Base-by-base conservation (phyloP, 1,140 invertebrate genomes). In the Drosophila guanche region DNA sequence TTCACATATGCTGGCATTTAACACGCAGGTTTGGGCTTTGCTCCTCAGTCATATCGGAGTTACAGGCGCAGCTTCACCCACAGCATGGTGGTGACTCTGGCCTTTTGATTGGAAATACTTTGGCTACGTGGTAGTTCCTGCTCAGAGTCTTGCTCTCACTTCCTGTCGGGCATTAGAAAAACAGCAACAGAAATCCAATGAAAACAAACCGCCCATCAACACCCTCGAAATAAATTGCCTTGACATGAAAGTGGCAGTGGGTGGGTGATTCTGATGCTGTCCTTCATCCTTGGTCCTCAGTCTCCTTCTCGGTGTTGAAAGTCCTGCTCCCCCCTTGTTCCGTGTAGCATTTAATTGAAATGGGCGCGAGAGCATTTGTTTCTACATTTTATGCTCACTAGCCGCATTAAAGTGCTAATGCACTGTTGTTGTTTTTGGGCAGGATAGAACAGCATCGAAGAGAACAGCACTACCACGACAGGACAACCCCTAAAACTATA, bases 151-250 rank as follows among this genome's bases (percentile, higher is more conserved):
- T 2, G 27, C 8, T 20, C 16, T 20, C 8, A 10, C 29, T 33
- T 10, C 3, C 29, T 33, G 20, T 25, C 29, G 16, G 59, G 80
- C 67, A 79, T 84, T 86, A 86, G 78, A 86, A 88, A 78, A 86
- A 89, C 83, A 85, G 72, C 81, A 76, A 89, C 85, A 85, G 66
- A 85, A 90, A 89, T 86, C 81, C 78, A 90, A 90, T 89, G 81
- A 90, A 90, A 90, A 90, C 89, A 90, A 90, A 90, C 83, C 88
- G 72, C 89, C 89, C 83, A 90, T 90, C 85, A 83, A 90, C 86
- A 90, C 88, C 81, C 86, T 79, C 66, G 61, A 79, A 75, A 90
- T 66, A 86, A 86, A 86, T 81, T 81, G 77, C 81, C 57, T 77
- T 37, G 56, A 56, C 60, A 68, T 60, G 54, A 41, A 73, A 74